These are phyloP conservation scores for Ophion ellenae DNA, from an alignment of 2,888 invertebrate genomes.

Conservation along the genomic window DNA sequence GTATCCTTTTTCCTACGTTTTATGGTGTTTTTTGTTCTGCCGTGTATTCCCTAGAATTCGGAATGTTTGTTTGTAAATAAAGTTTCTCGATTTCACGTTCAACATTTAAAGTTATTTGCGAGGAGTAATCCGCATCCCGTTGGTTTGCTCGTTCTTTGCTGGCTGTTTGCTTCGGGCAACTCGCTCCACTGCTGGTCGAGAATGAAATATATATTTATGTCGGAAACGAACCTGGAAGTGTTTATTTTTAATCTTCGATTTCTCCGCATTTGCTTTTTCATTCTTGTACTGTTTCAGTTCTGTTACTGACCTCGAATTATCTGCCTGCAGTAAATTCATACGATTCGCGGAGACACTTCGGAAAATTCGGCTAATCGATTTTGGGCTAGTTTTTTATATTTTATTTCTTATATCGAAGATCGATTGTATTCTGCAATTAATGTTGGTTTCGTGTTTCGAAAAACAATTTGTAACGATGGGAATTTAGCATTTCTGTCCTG, in stretches of 20 bases:
- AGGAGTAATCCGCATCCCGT: slow-evolving; percentile 1
- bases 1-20: slow-evolving; percentile 9
- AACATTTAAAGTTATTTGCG: neutral
- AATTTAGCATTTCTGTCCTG: neutral
- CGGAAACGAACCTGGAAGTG: neutral
- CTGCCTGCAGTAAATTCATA: neutral
- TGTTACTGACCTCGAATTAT: slow-evolving; percentile 18
- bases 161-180: neutral
- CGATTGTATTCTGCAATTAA: neutral
- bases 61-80: neutral
- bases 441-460: neutral
- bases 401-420: neutral
- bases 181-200: neutral
- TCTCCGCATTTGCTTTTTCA: neutral
- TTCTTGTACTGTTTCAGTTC: slow-evolving; percentile 50
- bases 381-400: neutral
- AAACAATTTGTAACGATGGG: neutral
- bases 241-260: neutral
- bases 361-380: slow-evolving; percentile 5
- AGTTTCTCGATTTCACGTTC: neutral
- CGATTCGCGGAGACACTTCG: neutral
- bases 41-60: slow-evolving; percentile 4
- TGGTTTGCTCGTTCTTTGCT: neutral
- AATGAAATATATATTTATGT: neutral
- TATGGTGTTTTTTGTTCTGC: slow-evolving; percentile 12